phyloP scores from a whole-genome alignment of 2,888 invertebrate species.

The Euplagia quadripunctaria region DNA sequence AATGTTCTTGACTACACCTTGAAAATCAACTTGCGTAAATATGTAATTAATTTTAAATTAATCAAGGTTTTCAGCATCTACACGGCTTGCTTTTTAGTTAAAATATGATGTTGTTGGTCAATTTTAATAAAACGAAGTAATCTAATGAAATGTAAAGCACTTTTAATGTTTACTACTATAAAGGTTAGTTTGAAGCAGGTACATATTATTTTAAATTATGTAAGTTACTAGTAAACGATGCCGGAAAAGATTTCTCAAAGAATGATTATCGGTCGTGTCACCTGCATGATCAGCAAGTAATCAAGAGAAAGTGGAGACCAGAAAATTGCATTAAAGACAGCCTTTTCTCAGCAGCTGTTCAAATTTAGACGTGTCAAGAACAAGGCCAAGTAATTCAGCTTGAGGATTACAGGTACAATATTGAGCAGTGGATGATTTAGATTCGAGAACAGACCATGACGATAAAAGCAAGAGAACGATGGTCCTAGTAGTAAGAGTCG shows the following conservation, averaged over 20 bases:
- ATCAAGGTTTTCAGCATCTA: no score
- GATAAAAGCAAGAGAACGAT: background rate
- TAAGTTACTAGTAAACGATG: background rate
- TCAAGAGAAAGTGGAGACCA: background rate
- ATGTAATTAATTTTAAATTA: no score
- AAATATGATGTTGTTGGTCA: no score
- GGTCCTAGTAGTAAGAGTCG: no score
- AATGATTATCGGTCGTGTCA: background rate
- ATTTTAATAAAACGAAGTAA: no score
- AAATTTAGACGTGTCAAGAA: background rate
- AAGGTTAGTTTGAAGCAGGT: background rate
- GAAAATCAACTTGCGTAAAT: no score
- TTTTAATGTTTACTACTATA: no score
- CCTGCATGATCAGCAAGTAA: background rate
- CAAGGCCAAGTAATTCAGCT: background rate
- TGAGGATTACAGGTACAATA: background rate
- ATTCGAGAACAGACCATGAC: background rate
- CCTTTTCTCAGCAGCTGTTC: background rate
- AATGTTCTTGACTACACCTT: slow-evolving; percentile 10
- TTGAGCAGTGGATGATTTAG: background rate
- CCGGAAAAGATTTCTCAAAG: background rate
- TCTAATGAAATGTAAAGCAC: no score
- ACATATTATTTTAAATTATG: background rate
- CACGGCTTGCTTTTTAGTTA: no score
- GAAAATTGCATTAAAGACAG: background rate